Evolutionary conservation across 2,888 invertebrate genomes (phyloP).

Genomic region (Orthosia gracilis): DNA sequence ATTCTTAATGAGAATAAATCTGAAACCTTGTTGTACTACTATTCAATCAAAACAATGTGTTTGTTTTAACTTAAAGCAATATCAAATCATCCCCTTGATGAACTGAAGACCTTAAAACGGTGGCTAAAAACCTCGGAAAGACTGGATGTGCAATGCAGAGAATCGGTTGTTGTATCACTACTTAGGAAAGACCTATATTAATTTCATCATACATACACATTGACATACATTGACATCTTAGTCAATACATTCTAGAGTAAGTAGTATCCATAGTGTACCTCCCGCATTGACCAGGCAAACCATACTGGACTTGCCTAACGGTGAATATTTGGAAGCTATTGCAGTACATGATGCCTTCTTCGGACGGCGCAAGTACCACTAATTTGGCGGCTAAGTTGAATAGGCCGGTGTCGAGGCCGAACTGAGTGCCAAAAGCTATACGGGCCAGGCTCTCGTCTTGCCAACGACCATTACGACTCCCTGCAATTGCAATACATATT

Average conservation of each 20-base stretch:
- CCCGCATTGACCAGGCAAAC: slow-evolving; percentile 23
- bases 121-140: no score
- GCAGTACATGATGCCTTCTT: slow-evolving; percentile 70
- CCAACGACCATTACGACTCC: slow-evolving; percentile 71
- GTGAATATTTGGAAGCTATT: slow-evolving; percentile 71
- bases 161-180: no score
- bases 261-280: background rate
- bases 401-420: slow-evolving; percentile 72
- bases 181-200: no score
- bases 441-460: slow-evolving; percentile 74
- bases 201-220: no score
- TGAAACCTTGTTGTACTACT: background rate
- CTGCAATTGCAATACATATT: slow-evolving; percentile 80
- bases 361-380: slow-evolving; percentile 74
- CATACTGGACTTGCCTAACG: slow-evolving; percentile 30
- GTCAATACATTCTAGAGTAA: background rate
- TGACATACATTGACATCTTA: no score
- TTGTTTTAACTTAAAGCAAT: background rate
- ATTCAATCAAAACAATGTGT: background rate
- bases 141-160: no score
- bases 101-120: no score
- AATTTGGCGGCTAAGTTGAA: slow-evolving; percentile 77
- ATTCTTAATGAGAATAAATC: background rate
- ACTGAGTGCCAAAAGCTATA: slow-evolving; percentile 80
- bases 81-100: background rate